Evolutionary conservation across 2,888 invertebrate species (phyloP), one percentile per base, ranked within the genome.

Genomic region (Conistra vaccinii): DNA sequence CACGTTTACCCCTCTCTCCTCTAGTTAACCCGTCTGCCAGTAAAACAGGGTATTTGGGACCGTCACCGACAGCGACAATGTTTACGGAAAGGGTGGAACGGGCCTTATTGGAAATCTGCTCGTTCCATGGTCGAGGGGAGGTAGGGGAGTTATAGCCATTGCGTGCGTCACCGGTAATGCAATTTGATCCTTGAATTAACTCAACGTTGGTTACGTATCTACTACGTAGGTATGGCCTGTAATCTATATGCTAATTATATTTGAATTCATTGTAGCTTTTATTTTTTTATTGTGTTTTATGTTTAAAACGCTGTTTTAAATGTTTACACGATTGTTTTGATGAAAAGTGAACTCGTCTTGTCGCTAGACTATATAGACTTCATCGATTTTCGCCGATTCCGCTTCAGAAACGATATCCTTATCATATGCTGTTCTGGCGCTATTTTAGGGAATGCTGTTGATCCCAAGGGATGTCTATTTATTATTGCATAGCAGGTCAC

Each of bases 51-150:
- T 76, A 76, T 83, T 85, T 69, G 71, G 42, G 53, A 45, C 73
- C 67, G 71, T 57, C 81, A 80, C 80, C 63, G 71, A 78, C 84
- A 73, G 73, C 61, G 78, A 78, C 83, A 73, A 73, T 88, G 85
- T 86, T 85, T 87, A 81, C 78, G 53, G 72, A 80, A 79, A 58
- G 84, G 85, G 84, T 85, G 70, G 84, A 73, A 58, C 17, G 69
- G 78, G 80, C 85, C 78, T 87, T 84, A 86, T 84, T 84, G 88
- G 84, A 87, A 86, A 89, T 86, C 88, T 85, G 82, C 63, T 81
- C 79, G 72, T 75, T 71, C 72, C 81, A 83, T 80, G 87, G 85
- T 83, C 85, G 80, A 81, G 77, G 77, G 76, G 66, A 80, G 74
- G 68, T 71, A 48, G 66, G 66, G 72, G 82, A 78, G 69, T 65